Conservation (phyloP, 2,797 vertebrate genomes). For the Melanotaenia nigrans region DNA sequence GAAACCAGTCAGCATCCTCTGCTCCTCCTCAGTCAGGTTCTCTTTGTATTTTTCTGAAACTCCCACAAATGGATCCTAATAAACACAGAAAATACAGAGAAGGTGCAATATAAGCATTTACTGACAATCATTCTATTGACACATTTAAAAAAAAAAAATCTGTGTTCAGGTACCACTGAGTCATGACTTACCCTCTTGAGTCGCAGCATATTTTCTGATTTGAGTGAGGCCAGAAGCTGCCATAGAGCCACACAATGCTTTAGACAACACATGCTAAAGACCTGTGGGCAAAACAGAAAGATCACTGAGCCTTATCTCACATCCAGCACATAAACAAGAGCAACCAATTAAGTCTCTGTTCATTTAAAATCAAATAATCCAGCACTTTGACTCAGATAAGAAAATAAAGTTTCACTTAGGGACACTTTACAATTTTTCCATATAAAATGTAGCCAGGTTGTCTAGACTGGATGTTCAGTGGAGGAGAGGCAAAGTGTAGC, state of each 20-base stretch:
- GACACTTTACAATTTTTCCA: not conserved
- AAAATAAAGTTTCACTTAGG: not conserved
- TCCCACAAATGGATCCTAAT: conserved; percentile 90
- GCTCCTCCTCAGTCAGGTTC: conserved; percentile 73
- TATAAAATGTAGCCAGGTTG: conserved; percentile 17
- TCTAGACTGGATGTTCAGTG: conserved; percentile 1
- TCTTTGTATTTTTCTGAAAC: conserved; percentile 81
- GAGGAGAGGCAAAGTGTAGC: conserved; percentile 18
- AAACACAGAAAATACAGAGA: conserved; percentile 1
- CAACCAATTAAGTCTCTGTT: not conserved
- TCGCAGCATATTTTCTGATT: conserved; percentile 90
- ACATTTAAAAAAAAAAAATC: not conserved
- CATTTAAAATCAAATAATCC: not conserved
- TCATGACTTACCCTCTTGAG: conserved; percentile 85
- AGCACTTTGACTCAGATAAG: not conserved
- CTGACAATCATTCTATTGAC: not conserved
- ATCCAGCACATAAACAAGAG: not conserved
- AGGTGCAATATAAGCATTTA: not conserved
- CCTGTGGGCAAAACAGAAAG: conserved; percentile 73
- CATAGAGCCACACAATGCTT: conserved; percentile 89
- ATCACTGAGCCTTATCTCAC: not conserved
- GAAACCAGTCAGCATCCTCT: conserved; percentile 82
- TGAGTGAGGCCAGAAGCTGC: conserved; percentile 90
- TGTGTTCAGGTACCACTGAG: not conserved
- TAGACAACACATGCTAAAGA: conserved; percentile 85